Evolutionary conservation across 2,113 vertebrate species (phyloP), one percentile per base, ranked within the genome.

Genomic region (Calidris pugnax): DNA sequence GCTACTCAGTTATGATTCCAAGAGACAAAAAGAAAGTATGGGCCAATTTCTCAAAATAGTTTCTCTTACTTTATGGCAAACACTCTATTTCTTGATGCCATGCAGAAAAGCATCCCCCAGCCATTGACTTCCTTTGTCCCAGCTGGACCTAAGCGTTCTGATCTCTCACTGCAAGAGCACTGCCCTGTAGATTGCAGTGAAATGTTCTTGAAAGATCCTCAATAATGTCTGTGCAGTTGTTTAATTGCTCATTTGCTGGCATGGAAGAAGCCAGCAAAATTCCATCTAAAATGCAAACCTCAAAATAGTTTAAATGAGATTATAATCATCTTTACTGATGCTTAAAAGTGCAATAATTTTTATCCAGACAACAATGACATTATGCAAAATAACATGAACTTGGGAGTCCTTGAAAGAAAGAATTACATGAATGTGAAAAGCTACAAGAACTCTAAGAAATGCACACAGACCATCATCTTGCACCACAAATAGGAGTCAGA

Each of bases 401-500:
- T 78, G 43, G 45, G 69, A 92, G 69, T 50, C 85, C 83, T 95
- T 90, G 90, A 92, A 87, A 95, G 50, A 88, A 94, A 81, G 92
- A 93, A 87, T 89, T 93, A 77, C 90, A 90, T 64, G 72, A 92
- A 89, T 21, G 83, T 85, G 72, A 45, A 94, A 94, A 90, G 77
- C 88, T 90, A 73, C 51, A 74, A 87, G 73, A 93, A 90, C 43
- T 88, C 68, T 88, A 84, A 93, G 73, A 92, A 96, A 89, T 76
- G 86, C 80, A 95, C 56, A 71, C 24, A 85, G 88, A 64, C 60
- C 64, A 50, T 85, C 88, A 92, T 93, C 88, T 96, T 51, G 60
- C 68, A 90, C 79, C 79, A 81, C 93, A 97, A 96, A 94, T 92
- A 89, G 69, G 72, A 96, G 66, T 83, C 83, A 95, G 90, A 93